Conservation (phyloP, 2,888 invertebrate species). For the Synanthedon andrenaeformis region DNA sequence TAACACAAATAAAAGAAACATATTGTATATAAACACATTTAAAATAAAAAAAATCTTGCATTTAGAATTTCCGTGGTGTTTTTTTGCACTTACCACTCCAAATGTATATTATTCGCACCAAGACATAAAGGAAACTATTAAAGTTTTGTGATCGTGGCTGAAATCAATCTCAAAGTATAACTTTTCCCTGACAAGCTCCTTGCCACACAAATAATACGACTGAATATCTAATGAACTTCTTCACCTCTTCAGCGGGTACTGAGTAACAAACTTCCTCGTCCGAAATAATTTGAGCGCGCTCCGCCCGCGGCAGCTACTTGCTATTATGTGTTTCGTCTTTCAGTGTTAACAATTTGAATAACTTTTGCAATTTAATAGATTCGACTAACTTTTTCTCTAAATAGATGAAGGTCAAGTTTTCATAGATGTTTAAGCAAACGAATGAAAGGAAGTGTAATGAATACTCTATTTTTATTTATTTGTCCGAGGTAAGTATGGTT, state of each 20-base stretch:
- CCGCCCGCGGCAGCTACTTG: constrained; percentile 22
- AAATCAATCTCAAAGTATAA: constrained; percentile 35
- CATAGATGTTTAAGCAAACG: too few relatives aligned
- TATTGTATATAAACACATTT: too few relatives aligned
- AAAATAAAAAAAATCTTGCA: too few relatives aligned
- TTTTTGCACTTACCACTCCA: constrained; percentile 2
- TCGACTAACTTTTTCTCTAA: too few relatives aligned
- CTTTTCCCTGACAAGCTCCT: constrained; percentile 18
- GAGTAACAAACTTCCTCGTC: constrained; percentile 25
- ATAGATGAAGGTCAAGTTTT: too few relatives aligned
- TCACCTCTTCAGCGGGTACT: constrained; percentile 22
- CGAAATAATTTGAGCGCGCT: constrained; percentile 36
- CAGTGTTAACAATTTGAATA: constrained; percentile 40
- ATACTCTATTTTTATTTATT: too few relatives aligned
- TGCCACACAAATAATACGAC: constrained; percentile 34
- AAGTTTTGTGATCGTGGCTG: constrained; percentile 20
- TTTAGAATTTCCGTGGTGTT: too few relatives aligned
- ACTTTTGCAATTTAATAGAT: constrained; percentile 23
- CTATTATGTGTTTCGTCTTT: constrained; percentile 50
- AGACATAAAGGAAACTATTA: constrained; percentile 20
- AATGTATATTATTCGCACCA: constrained; percentile 24
- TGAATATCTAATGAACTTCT: constrained; percentile 46
- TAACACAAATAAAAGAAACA: too few relatives aligned
- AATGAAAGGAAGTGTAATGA: too few relatives aligned
- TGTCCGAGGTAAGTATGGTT: too few relatives aligned